Base-by-base conservation (phyloP, 2,888 invertebrate genomes). In the Trissolcus japonicus region DNA sequence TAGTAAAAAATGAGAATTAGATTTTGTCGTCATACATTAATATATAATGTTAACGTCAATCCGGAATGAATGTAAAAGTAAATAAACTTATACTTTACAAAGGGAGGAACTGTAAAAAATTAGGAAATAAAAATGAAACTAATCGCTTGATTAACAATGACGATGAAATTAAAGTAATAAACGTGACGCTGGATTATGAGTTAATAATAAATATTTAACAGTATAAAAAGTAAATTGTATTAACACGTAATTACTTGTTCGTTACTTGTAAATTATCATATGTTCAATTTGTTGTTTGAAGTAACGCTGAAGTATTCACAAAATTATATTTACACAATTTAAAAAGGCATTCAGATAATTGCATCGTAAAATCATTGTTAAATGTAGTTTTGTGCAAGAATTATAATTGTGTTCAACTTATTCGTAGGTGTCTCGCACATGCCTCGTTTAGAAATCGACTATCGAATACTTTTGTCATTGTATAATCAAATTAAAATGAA, bases 231-330 rank as follows among this genome's bases (percentile, higher is more conserved):
- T 35, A 35, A 35, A 35, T 35, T 35, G 35, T 35, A 35, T 35
- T 35, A 11, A 35, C 35, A 35, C 14, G 16, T 50, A 7, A 50
- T 17, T 17, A 14, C 16, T 11, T 50, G 9, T 4, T 4, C 17
- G 16, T 50, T 17, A 17, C n/a, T 16, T 17, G 17, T 17, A 65
- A 65, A 29, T 56, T 35, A 40, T 55, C 7, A 11, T 17, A 55
- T 56, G 29, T 62, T 56, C 17, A 57, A 29, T 57, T 19, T 35
- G 46, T 25, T n/a, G 13, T 50, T 13, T 9, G 46, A 56, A 66
- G 25, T 50, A 55, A 21, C 46, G 17, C 13, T 17, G 14, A 63
- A 53, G 43, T 54, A 63, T 63, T 43, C 53, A 54, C 63, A 63
- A 63, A 46, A 41, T 46, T 25, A 14, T 54, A 46, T 25, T 25